Base-by-base conservation (phyloP, 2,888 invertebrate species). In the Nemotelus pantherinus region DNA sequence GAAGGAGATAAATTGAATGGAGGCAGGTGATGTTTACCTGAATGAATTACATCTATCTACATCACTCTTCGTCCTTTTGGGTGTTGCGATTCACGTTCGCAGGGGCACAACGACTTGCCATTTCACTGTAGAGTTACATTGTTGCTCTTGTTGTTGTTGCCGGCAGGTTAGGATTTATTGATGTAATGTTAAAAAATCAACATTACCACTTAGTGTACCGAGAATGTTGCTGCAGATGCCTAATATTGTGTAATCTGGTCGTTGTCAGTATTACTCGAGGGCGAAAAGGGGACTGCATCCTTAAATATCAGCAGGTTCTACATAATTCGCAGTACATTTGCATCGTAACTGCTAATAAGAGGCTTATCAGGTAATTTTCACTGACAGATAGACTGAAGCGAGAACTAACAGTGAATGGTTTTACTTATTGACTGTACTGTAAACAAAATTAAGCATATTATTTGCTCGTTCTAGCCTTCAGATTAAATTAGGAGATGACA, bases 11-110 rank as follows among this genome's bases (percentile, higher is more conserved):
- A 43, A 45, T 45, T 47, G 45, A 65, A 65, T 65, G 65, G 43
- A 65, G n/a, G 65, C 65, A 65, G 65, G 65, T 65, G 47, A 65
- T 44, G 65, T 65, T 65, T 45, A 65, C 43, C 47, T 45, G 65
- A 65, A 65, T 65, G 65, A 65, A 65, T 65, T 65, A 65, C 39
- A 65, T 7, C n/a, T 43, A 63, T 50, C 5, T 9, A 50, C 50
- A 50, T 50, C 5, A 7, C 50, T 9, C 50, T 7, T 5, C 63
- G 10, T 65, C 65, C 65, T 47, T 10, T 44, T 43, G 2, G 39
- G 25, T 63, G 2, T 43, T 63, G 4, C 47, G 6, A 39, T 7
- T 44, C 41, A 3, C 45, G 7, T 47, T 45, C 45, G 3, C 65
- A 45, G 43, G 45, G 10, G 65, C 25, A 1, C 25, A 25, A 25